A percentile compares a stretch with the other conserved stretches of the same genome.
Evolutionary conservation across 2,113 vertebrate species (phyloP).

Genomic region (Illadopsis cleaveri): DNA sequence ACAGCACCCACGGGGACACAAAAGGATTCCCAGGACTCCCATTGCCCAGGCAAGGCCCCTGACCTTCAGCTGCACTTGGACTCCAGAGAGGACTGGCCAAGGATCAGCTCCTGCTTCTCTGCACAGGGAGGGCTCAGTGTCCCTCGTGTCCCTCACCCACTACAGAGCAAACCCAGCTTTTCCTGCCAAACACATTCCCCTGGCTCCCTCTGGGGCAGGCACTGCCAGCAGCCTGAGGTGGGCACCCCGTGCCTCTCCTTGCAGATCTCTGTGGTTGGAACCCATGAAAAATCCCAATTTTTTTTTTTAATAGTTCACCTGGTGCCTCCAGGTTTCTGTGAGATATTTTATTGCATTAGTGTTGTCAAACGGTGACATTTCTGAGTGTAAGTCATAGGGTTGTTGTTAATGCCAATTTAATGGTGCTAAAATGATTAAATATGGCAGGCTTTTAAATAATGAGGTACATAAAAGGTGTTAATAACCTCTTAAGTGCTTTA

Average conservation of each 20-base stretch:
- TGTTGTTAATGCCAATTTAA: constrained; percentile 77
- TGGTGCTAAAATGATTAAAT: constrained; percentile 75
- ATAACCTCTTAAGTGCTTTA: constrained; percentile 77
- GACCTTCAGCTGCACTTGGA: accelerated
- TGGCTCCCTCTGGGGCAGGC: not conserved
- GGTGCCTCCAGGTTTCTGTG: constrained; percentile 8
- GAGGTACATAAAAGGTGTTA: constrained; percentile 80
- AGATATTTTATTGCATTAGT: constrained; percentile 45
- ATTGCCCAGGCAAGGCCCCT: not conserved
- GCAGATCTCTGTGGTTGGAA: not conserved
- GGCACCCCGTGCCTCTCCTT: not conserved
- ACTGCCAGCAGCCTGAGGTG: not conserved
- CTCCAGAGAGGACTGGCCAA: not conserved
- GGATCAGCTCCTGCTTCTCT: not conserved
- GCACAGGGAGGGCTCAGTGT: not conserved
- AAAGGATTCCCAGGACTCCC: not conserved
- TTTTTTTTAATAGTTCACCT: not conserved
- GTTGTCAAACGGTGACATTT: constrained; percentile 69
- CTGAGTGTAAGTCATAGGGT: constrained; percentile 42
- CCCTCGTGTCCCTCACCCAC: not conserved
- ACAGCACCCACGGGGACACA: not conserved
- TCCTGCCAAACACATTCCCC: not conserved
- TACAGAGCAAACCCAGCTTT: not conserved
- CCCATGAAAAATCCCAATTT: not conserved
- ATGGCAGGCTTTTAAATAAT: constrained; percentile 74